phyloP scores from a whole-genome alignment of 2,888 invertebrate species.

The Eupeodes luniger region DNA sequence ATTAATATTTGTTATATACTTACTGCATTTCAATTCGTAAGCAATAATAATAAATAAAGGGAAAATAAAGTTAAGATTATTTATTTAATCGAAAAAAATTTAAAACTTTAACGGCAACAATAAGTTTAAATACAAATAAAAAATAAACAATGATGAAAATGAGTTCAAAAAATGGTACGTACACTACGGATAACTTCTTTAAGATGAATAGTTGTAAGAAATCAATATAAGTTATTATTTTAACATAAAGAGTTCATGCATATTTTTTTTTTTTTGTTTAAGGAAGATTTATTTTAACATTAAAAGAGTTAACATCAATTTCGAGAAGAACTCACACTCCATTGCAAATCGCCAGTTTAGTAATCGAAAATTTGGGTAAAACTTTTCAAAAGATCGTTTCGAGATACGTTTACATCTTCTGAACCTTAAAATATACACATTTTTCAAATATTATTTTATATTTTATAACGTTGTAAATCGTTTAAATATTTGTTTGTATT shows the following conservation, averaged over 20 bases:
- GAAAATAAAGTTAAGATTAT: constrained; percentile 39
- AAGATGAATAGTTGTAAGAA: constrained; percentile 12
- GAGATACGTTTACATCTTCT: constrained; percentile 66
- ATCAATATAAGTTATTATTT: constrained; percentile 1
- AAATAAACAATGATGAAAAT: constrained; percentile 6
- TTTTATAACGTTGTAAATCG: too few relatives aligned
- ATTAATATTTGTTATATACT: constrained; percentile 82
- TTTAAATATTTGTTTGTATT: too few relatives aligned
- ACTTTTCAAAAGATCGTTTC: constrained; percentile 65
- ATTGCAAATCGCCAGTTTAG: constrained; percentile 71
- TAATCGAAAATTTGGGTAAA: constrained; percentile 66
- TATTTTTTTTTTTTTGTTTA: not conserved
- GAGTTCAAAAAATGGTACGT: constrained; percentile 60
- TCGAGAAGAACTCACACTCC: constrained; percentile 64
- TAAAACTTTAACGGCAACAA: constrained; percentile 28
- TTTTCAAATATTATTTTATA: not conserved
- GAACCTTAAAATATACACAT: constrained; percentile 63
- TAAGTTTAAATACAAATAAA: not conserved
- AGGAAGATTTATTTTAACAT: constrained; percentile 18
- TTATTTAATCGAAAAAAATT: not conserved
- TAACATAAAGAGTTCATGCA: constrained; percentile 34
- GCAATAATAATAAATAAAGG: constrained; percentile 11
- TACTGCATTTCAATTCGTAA: constrained; percentile 78
- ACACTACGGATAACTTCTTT: constrained; percentile 58
- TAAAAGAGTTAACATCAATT: constrained; percentile 22